Conservation (phyloP, 1,140 invertebrate genomes). For the Latrodectus geometricus region DNA sequence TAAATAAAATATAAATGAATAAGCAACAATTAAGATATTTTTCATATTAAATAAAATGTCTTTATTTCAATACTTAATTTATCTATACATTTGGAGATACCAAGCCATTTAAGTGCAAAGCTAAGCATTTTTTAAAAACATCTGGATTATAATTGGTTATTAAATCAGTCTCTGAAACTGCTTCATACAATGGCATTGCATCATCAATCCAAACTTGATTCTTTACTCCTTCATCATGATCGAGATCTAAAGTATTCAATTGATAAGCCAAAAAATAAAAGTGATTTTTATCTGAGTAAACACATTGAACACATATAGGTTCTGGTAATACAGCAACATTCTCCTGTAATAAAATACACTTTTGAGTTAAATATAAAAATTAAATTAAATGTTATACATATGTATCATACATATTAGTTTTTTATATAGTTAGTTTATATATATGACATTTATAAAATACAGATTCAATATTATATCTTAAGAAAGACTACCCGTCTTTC, state of each 20-base stretch:
- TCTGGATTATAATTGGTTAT: conserved; percentile 43
- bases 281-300: conserved; percentile 37
- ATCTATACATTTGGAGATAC: background rate
- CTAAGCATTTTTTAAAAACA: conserved; percentile 28
- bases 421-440: too few species aligned
- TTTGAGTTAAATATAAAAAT: too few species aligned
- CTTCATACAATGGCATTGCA: background rate
- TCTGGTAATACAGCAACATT: conserved; percentile 54
- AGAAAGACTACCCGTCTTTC: too few species aligned
- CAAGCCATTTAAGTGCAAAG: conserved; percentile 41
- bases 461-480: too few species aligned
- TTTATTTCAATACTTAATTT: background rate
- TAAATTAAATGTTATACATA: too few species aligned
- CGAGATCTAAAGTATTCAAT: conserved; percentile 61
- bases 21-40: background rate
- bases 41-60: background rate
- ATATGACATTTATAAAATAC: too few species aligned
- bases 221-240: conserved; percentile 51
- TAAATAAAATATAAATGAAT: too few species aligned
- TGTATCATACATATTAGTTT: too few species aligned
- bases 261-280: conserved; percentile 57
- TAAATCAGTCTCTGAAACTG: conserved; percentile 1
- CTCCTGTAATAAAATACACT: conserved; percentile 9
- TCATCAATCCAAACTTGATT: conserved; percentile 63
- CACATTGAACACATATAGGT: conserved; percentile 56